A percentile compares a stretch with the other conserved stretches of the same genome.
Evolutionary conservation across 2,888 invertebrate genomes (phyloP).

Genomic region (Teleiodes luculella): DNA sequence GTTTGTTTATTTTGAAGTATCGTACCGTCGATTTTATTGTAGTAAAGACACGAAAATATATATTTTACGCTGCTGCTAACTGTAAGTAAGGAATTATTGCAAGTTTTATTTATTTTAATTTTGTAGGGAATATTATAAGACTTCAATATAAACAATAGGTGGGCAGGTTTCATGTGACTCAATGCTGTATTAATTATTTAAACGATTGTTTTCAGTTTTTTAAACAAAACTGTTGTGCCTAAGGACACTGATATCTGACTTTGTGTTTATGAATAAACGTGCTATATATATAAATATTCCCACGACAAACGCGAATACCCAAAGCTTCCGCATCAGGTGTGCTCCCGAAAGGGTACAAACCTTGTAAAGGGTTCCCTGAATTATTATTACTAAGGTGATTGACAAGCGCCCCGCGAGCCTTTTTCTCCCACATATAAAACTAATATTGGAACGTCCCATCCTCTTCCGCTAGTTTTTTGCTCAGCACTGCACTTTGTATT

Average conservation of each 20-base stretch:
- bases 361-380: conserved; percentile 61
- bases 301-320: conserved; percentile 64
- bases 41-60: too few species aligned
- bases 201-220: too few species aligned
- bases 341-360: conserved; percentile 58
- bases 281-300: conserved; percentile 43
- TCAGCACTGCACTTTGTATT: conserved; percentile 52
- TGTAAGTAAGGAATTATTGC: too few species aligned
- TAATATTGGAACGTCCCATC: conserved; percentile 78
- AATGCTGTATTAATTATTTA: too few species aligned
- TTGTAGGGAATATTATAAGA: too few species aligned
- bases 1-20: too few species aligned
- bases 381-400: conserved; percentile 66
- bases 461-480: conserved; percentile 73
- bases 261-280: neutral
- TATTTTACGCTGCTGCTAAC: too few species aligned
- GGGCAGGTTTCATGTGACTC: too few species aligned
- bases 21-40: neutral
- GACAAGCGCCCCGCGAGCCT: conserved; percentile 65
- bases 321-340: conserved; percentile 75
- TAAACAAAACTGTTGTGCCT: too few species aligned
- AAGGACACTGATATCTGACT: neutral
- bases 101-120: too few species aligned
- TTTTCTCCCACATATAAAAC: conserved; percentile 75
- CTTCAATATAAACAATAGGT: too few species aligned